Base-by-base conservation (phyloP, 2,888 invertebrate species). In the Sinodicranocentrus sp. region DNA sequence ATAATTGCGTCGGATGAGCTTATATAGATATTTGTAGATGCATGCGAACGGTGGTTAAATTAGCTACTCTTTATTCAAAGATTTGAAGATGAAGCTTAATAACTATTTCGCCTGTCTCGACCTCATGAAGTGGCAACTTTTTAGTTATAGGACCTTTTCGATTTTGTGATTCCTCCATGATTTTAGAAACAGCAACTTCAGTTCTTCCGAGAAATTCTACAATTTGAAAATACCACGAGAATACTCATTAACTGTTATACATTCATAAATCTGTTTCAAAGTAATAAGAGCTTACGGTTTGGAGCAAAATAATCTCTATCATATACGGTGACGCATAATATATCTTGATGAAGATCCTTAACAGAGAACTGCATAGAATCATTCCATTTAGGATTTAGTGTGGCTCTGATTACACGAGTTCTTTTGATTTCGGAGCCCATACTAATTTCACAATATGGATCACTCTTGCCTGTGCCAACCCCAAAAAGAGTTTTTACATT, bases 311-410 rank as follows among this genome's bases (percentile, higher is more conserved):
- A 92, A 89, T 94, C 94, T 89, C 94, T 92, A 89, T 95, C 94
- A 89, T 93, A 94, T 26, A 94, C 94, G 10, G 94, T 93, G 86
- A 95, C 92, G 88, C 93, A 94, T 13, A 95, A 91, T 23, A 94
- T 93, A 89, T 95, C 95, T 89, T 94, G 93, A 61, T 93, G 90
- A 2, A 94, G 90, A 90, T 94, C 94, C 89, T 93, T 93, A 65
- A 95, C 92, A 85, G 94, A 93, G 90, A 95, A 95, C 90, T 95
- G 95, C 95, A 95, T 95, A 65, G 94, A 93, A 73, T 93, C 92
- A 90, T 95, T 94, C 95, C 95, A 95, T 83, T 94, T 91, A 13
- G 95, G 93, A 89, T 92, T 92, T 39, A 92, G 91, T 25, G 93
- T 93, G 78, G 92, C 92, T 19, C 92, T 92, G 23, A 94, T 91